Evolutionary conservation across 1,140 invertebrate species (phyloP), one percentile per base, ranked within the genome.

Genomic region (Trichomalopsis sarcophagae): DNA sequence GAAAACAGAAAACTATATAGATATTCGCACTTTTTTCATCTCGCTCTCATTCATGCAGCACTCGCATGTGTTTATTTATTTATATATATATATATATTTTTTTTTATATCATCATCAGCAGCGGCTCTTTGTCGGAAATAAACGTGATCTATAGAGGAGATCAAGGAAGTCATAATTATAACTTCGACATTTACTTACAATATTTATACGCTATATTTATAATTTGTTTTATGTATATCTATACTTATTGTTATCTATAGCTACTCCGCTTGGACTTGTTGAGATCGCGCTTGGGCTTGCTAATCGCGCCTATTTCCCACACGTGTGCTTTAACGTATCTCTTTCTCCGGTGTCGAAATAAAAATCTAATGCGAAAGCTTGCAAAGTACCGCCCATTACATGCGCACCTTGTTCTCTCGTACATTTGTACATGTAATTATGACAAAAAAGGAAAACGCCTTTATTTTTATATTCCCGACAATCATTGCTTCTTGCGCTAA

Each of bases 161-260:
- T 23, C 55, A 23, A 84, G 76, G 73, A 79, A 84, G 30, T 84
- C 40, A n/a, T 84, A 17, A 30, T 80, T 27, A 69, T 79, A 78
- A 84, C 30, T 84, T 79, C 30, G 79, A 84, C 75, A 75, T 75
- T 78, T 86, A 86, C 74, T 82, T 86, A 82, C 75, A 86, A 79
- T 79, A 82, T 83, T 55, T 86, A 73, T 86, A 83, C 5, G 14
- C 11, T 77, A 82, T 73, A 77, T 66, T 62, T 82, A 62, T 62
- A 62, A 62, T 71, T n/a, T n/a, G 33, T 71, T 2, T 71, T 33
- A 76, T 66, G n/a, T 82, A 82, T 82, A 75, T 50, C 27, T 27
- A 50, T 73, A 71, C 2, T 82, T 75, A 75, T 83, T 47, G 47
- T 69, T 77, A 77, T 69, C 11, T 82, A 47, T 85, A 62, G 9